A percentile compares a stretch with the other conserved stretches of the same genome.
phyloP scores from a whole-genome alignment of 2,113 vertebrate genomes.

The Ptilonorhynchus violaceus region DNA sequence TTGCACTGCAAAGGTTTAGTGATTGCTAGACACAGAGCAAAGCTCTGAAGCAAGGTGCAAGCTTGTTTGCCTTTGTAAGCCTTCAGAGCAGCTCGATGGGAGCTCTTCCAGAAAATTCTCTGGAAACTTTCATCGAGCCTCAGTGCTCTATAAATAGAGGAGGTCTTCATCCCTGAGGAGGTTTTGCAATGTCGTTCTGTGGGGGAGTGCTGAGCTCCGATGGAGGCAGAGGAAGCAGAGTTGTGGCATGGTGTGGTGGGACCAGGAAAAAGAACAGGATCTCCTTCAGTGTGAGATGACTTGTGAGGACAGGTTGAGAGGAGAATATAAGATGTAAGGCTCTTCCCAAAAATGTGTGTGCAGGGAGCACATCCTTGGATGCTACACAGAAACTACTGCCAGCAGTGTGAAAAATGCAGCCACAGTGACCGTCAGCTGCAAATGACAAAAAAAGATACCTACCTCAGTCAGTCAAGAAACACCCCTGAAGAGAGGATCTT shows the following conservation, averaged over 20 bases:
- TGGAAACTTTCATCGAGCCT: slow-evolving; percentile 19
- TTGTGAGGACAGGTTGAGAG: not conserved
- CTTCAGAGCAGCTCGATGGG: not conserved
- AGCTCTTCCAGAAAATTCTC: slow-evolving; percentile 36
- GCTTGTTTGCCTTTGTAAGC: not conserved
- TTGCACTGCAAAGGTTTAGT: not conserved
- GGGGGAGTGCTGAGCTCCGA: not conserved
- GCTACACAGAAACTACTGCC: not conserved
- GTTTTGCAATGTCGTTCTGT: not conserved
- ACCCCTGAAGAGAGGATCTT: not conserved
- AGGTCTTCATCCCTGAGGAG: slow-evolving; percentile 38
- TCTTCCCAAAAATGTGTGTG: not conserved
- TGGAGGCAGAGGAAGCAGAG: not conserved
- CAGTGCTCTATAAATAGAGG: slow-evolving; percentile 44
- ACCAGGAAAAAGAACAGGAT: not conserved
- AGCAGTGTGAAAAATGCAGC: not conserved
- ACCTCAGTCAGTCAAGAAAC: not conserved
- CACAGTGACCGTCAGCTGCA: not conserved
- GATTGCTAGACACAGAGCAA: not conserved
- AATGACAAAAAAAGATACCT: not conserved
- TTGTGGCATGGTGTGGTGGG: not conserved
- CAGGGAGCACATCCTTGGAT: not conserved
- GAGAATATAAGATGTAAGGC: not conserved
- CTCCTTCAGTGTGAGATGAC: not conserved
- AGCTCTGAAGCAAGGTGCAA: not conserved